Conservation (phyloP, 2,888 invertebrate genomes). For the Mythimna impura region DNA sequence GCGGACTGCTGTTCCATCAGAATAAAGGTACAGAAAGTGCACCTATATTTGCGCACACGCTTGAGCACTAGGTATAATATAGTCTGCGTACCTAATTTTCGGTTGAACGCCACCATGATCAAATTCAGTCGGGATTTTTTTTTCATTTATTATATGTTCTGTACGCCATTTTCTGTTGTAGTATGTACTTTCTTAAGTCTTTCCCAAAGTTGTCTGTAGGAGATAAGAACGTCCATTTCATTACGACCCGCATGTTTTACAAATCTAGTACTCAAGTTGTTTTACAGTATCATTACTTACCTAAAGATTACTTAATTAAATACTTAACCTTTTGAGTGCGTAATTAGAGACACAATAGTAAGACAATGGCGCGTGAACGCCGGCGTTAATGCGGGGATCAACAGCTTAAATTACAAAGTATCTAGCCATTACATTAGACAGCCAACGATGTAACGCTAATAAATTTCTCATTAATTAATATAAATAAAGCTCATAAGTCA, state of each 20-base stretch:
- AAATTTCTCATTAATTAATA: constrained; percentile 74
- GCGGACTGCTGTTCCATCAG: no score
- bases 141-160: background rate
- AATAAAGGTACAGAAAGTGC: no score
- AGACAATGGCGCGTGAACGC: no score
- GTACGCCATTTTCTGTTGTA: background rate
- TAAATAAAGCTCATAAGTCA: constrained; percentile 78
- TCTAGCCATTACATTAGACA: constrained; percentile 29
- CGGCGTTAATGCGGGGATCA: no score
- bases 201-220: constrained; percentile 4
- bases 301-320: background rate
- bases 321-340: no score
- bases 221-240: background rate
- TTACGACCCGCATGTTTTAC: background rate
- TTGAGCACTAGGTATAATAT: no score
- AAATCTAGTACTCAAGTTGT: background rate
- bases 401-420: constrained; percentile 26
- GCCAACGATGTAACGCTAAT: constrained; percentile 49
- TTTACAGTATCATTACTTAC: background rate
- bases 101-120: no score
- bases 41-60: no score
- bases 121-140: no score
- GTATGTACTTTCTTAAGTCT: background rate
- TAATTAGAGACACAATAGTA: no score
- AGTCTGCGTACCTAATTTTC: no score